phyloP scores from a whole-genome alignment of 2,797 vertebrate species.

The Loris lydekkerianus region DNA sequence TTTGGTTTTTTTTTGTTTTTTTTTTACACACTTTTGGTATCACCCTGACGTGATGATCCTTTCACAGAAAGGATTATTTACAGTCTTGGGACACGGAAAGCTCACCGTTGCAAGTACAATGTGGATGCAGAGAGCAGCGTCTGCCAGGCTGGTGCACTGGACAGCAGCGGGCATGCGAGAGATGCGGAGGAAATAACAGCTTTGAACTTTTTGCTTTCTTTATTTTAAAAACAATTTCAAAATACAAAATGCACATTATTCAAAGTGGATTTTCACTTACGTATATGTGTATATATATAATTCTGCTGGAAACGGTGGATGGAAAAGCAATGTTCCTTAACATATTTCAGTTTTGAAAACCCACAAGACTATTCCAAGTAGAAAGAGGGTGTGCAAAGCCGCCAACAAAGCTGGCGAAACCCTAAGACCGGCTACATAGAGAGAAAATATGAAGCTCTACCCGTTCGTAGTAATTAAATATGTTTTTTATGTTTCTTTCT shows the following conservation, averaged over 20 bases:
- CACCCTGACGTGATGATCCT: conserved; percentile 90
- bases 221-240: conserved; percentile 66
- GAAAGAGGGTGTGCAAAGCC: conserved; percentile 68
- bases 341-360: conserved; percentile 67
- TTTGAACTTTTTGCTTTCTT: conserved; percentile 76
- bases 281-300: conserved; percentile 57
- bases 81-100: conserved; percentile 84
- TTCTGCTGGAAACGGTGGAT: conserved; percentile 62
- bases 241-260: conserved; percentile 72
- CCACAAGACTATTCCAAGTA: conserved; percentile 47
- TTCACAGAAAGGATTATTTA: conserved; percentile 97
- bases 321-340: conserved; percentile 59
- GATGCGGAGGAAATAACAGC: conserved; percentile 79
- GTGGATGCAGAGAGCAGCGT: not conserved
- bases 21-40: conserved; percentile 83
- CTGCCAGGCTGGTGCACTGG: conserved; percentile 46
- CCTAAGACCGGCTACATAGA: conserved; percentile 59
- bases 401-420: conserved; percentile 42
- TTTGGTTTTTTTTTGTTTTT: conserved; percentile 77
- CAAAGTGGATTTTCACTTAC: conserved; percentile 74
- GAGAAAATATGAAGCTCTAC: conserved; percentile 47
- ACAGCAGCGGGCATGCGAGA: conserved; percentile 67
- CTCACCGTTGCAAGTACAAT: conserved; percentile 69
- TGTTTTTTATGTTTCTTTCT: not conserved
- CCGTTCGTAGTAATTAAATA: conserved; percentile 14